Evolutionary conservation across 2,888 invertebrate species (phyloP), one percentile per base, ranked within the genome.

Genomic region (Synergus laeviventris): DNA sequence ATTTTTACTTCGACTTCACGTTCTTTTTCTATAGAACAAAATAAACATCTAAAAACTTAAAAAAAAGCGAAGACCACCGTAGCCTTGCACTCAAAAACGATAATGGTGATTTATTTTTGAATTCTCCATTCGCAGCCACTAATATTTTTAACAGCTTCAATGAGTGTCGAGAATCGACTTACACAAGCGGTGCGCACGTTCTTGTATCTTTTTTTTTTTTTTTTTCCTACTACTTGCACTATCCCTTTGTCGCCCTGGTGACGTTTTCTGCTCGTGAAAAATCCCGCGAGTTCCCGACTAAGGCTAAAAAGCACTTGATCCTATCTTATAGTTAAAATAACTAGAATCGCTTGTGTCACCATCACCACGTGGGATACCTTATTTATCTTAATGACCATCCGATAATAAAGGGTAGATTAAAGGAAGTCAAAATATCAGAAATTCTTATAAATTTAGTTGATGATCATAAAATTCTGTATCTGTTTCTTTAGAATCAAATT

Each of bases 1-100:
- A 49, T 79, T 76, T 36, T 64, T 49, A 62, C 75, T 73, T 81
- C 78, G 79, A 80, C 74, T 79, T 70, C 78, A 78, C 60, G 73
- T 78, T 77, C 66, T 76, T 77, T 76, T 60, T 77, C 79, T 78
- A 73, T 76, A 76, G 84, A 84, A 84, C 83, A 82, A 86, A 87
- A 88, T 88, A 87, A 88, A 87, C 85, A 88, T 87, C 85, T 88
- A 87, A 85, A 88, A 87, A 87, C 87, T 87, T 87, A 86, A 87
- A 85, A 81, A 82, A 84, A 82, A 83, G 77, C 78, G 74, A 78
- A 76, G 79, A 79, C 78, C 79, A 70, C 64, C 75, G 76, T 54
- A 49, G 49, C 49, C 49, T 70, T 36, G 45, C 66, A 24, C 14
- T 45, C 31, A 70, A 49, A 31, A 70, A 70, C 70, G 31, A 70